Evolutionary conservation across 1,140 invertebrate species (phyloP).

Genomic region (Apis mellifera): DNA sequence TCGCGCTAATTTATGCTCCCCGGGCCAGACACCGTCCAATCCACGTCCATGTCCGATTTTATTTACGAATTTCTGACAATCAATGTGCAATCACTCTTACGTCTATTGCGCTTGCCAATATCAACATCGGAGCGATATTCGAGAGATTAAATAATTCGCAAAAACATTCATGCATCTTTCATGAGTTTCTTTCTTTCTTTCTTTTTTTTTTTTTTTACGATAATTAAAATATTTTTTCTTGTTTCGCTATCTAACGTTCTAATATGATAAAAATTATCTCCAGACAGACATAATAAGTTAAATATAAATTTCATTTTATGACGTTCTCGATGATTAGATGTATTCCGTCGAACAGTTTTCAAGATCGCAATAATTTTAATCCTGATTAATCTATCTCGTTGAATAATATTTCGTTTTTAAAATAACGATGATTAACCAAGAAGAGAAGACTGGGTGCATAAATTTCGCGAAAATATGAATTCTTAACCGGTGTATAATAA

Average conservation of each 20-base stretch:
- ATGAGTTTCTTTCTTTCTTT: neutral
- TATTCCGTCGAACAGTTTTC: too few species aligned
- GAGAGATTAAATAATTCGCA: neutral
- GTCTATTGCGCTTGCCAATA: neutral
- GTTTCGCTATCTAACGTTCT: neutral
- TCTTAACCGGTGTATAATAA: too few species aligned
- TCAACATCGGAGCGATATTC: neutral
- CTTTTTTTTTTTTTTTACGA: neutral
- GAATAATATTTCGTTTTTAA: too few species aligned
- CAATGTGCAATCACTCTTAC: conserved; percentile 1
- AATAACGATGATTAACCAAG: too few species aligned
- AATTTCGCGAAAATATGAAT: too few species aligned
- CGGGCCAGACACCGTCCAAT: neutral
- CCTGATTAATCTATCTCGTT: too few species aligned
- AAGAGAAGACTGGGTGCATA: too few species aligned
- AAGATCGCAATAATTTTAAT: too few species aligned
- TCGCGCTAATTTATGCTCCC: conserved; percentile 19
- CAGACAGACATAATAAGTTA: too few species aligned
- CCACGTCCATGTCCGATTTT: neutral
- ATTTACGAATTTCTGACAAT: conserved; percentile 26
- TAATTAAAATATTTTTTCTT: neutral
- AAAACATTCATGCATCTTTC: neutral
- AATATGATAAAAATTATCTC: too few species aligned
- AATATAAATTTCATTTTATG: too few species aligned
- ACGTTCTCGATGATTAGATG: too few species aligned